Percentiles rank a stretch among this genome's conserved stretches.
Evolutionary conservation across 1,140 invertebrate genomes (phyloP).

Genomic region (Lineus longissimus): DNA sequence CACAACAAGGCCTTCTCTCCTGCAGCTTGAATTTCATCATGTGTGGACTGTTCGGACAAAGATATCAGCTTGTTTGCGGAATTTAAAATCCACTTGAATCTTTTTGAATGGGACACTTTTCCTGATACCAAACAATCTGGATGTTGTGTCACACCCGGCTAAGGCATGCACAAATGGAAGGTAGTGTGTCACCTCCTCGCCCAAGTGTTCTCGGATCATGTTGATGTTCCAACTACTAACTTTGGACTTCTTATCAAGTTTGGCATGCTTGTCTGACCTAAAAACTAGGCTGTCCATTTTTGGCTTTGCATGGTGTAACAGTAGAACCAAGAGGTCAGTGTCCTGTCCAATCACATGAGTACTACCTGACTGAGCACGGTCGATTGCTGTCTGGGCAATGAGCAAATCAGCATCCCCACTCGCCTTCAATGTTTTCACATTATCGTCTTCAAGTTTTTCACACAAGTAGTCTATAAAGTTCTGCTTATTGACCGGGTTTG

Average conservation of each 20-base stretch:
- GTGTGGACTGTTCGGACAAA: not conserved
- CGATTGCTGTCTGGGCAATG: not conserved
- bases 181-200: not conserved
- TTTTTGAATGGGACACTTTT: not conserved
- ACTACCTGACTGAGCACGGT: not conserved
- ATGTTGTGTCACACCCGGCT: not conserved
- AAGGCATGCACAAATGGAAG: not conserved
- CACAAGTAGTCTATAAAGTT: not conserved
- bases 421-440: not conserved
- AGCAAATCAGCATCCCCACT: not conserved
- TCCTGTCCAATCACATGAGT: not conserved
- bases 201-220: not conserved
- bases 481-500: conserved; percentile 3
- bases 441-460: not conserved
- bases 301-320: not conserved
- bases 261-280: no score
- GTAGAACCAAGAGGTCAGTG: not conserved
- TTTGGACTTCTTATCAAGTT: not conserved
- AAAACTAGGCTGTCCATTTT: not conserved
- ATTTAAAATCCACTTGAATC: not conserved
- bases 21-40: not conserved
- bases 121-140: not conserved
- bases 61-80: no score
- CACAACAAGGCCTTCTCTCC: not conserved
- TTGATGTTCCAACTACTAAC: not conserved